phyloP scores from a whole-genome alignment of 2,113 vertebrate genomes.

The Ginglymostoma cirratum region DNA sequence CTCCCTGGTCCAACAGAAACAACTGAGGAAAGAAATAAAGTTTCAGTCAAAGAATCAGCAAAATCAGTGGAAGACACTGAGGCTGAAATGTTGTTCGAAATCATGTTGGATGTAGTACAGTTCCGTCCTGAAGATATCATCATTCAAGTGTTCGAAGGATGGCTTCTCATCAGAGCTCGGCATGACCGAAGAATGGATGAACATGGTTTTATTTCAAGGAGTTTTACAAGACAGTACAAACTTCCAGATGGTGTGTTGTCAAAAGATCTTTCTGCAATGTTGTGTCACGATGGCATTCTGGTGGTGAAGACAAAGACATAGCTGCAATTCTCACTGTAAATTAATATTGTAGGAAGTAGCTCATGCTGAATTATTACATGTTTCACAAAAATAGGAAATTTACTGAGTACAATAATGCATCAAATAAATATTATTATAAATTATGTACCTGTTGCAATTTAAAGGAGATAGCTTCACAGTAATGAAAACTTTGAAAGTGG shows the following conservation, averaged over 20 bases:
- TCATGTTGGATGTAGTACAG: slow-evolving; percentile 71
- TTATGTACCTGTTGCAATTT: neutral
- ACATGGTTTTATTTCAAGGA: slow-evolving; percentile 66
- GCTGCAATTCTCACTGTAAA: neutral
- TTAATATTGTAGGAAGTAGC: neutral
- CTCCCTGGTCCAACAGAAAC: slow-evolving; percentile 58
- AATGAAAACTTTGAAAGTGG: neutral
- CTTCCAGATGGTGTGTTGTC: slow-evolving; percentile 58
- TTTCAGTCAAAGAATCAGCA: fast-evolving
- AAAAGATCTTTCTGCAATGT: slow-evolving; percentile 58
- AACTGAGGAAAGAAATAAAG: slow-evolving; percentile 38
- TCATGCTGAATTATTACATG: slow-evolving; percentile 18
- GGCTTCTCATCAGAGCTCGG: slow-evolving; percentile 69
- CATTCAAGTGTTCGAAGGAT: slow-evolving; percentile 75
- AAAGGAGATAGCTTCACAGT: neutral
- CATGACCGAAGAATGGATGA: slow-evolving; percentile 69
- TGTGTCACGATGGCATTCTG: slow-evolving; percentile 73
- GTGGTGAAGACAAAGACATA: slow-evolving; percentile 63
- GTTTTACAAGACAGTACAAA: slow-evolving; percentile 67
- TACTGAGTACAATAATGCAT: neutral
- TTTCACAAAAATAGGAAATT: neutral
- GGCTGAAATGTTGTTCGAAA: slow-evolving; percentile 49
- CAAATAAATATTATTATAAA: neutral
- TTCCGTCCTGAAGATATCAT: slow-evolving; percentile 75
- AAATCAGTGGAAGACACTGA: slow-evolving; percentile 21